Evolutionary conservation across 1,140 invertebrate species (phyloP), one percentile per base, ranked within the genome.

Genomic region (Trichogramma pretiosum): DNA sequence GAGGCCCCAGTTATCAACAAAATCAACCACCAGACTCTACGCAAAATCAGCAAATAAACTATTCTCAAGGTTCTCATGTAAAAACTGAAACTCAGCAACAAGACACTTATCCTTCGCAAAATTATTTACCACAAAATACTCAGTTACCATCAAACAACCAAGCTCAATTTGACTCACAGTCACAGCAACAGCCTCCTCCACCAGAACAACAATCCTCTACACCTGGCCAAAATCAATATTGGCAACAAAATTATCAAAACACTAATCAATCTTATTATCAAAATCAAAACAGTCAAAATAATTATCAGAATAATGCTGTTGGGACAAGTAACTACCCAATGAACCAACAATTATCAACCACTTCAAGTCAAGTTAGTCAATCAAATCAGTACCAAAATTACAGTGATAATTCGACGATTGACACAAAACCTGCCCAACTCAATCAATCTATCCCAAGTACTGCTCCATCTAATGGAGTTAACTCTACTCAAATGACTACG

Each of bases 211-310:
- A 49, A 5, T 16, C 52, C 14, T 34, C 55, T 53, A 14, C 59
- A 61, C 42, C 69, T 66, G 43, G 48, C 14, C 26, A 65, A 5
- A 62, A 69, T 38, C 57, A 62, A n/a, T 70, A 62, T 32, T 70
- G 66, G 69, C 68, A 70, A 39, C 53, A 61, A 13, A 68, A 64
- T 52, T 72, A 70, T 50, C 61, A 64, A 22, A 61, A 63, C 37
- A n/a, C 60, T 5, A 59, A 59, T 19, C 62, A 68, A 39, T 45
- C 59, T 0, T 70, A 68, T 43, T 70, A 67, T 26, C 46, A 61
- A 16, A 55, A 54, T 40, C 50, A 46, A 2, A 38, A 52, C 2
- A 64, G 61, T 54, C 60, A 66, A 35, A 70, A 67, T 52, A 64
- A 63, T 22, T 60, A 53, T 17, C 69, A 65, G 50, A 70, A 68